Base-by-base conservation (phyloP, 2,888 invertebrate genomes). In the Melanargia galathea region DNA sequence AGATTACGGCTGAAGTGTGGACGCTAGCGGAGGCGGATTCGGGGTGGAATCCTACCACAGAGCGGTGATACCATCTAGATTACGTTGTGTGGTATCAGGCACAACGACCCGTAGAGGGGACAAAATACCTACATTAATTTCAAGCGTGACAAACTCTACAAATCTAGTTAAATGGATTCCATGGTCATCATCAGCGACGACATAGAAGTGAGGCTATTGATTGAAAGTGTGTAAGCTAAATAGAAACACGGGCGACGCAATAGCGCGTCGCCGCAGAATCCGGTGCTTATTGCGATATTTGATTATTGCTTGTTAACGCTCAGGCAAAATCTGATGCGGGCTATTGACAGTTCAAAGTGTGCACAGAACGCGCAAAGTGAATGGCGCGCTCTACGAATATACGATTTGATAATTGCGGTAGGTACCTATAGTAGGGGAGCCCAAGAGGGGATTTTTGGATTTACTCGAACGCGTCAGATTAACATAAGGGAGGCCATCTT, bases 251-350 rank as follows among this genome's bases (percentile, higher is more conserved):
- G 63, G 64, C 63, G 60, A 67, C 65, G 65, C 65, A 62, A 62
- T 64, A 60, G 64, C 63, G 58, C 59, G 65, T 63, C 63, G 62
- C 65, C 64, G 58, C 60, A 66, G 63, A 63, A 51, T 56, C 54
- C 59, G 61, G 46, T 65, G 66, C 65, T 68, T 67, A 67, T 66
- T 66, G 59, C 59, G 65, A 69, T 71, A 71, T 71, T 70, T 70
- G 72, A 70, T 70, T 68, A 71, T 67, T 61, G 62, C 62, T 65
- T 66, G 67, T 71, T 69, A 68, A 66, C 62, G 60, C 58, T 63
- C 68, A 63, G 63, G 59, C 65, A 67, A 71, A 64, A 70, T 68
- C 65, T 64, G 61, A 55, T 49, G 35, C n/a, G n/a, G 48, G 48
- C 30, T 48, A 18, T 58, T 58, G 58, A 48, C 58, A 58, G 33